Evolutionary conservation across 1,140 invertebrate genomes (phyloP), one percentile per base, ranked within the genome.

Genomic region (Drosophila serrata): DNA sequence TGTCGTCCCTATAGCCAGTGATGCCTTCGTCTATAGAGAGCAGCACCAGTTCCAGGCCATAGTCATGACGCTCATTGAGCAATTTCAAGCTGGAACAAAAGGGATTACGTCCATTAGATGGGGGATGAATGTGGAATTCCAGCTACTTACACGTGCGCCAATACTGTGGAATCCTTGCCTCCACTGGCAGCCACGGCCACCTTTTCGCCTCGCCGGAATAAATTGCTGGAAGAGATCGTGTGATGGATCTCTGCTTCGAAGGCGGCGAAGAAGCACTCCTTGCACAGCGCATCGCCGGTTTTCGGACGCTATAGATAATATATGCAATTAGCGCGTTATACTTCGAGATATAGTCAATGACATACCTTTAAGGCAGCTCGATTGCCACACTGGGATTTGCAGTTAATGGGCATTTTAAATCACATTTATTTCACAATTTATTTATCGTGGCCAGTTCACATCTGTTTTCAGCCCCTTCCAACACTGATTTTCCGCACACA

Each of bases 11-110:
- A 91, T 99, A 99, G 1, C 99, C 99, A 68, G 97, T 98, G 65
- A 99, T 99, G 77, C 99, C 99, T 95, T 99, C 99, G 93, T 99
- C 99, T 59, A 99, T 98, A 0, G 99, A 99, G 39, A 99, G 94
- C 27, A 99, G 94, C 68, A 98, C 95, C 29, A 99, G 94, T 53
- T 99, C 95, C 1, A 99, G 93, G 13, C 97, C 97, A 94, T 99
- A 99, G 73, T 98, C 94, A 91, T 99, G 96, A 65, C 96, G 95
- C 79, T 98, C 95, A 93, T 99, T 99, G 4, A 99, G 93, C 5
- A 97, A 93, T 93, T 99, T 99, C 76, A 99, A 24, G 4, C 85
- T 90, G 33, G 1, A 72, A 45, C 15, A n/a, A 9, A 7, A 7
- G 1, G 1, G 0, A 45, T 19, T 1, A n/a, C 0, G 4, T 22